Base-by-base conservation (phyloP, 2,888 invertebrate genomes). In the Ochropacha duplaris region DNA sequence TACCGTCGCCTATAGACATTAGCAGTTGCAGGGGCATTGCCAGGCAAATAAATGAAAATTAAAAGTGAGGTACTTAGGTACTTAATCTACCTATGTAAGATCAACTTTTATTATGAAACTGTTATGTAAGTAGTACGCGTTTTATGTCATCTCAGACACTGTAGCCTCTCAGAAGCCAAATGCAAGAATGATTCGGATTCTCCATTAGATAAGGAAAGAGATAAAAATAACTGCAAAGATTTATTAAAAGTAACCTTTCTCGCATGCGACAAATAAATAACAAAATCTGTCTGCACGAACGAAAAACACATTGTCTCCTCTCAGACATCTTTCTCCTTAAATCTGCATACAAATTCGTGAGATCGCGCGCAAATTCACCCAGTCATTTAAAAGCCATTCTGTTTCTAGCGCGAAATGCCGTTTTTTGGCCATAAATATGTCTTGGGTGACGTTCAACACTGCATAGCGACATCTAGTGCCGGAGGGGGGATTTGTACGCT, bases 371-470 rank as follows among this genome's bases (percentile, higher is more conserved):
- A 89, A 89, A 91, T 89, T 90, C 89, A 84, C 86, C 80, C 77
- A 87, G 88, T 90, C 90, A 91, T 90, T 90, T 90, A 88, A 89
- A 88, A 88, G 76, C 87, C 87, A 87, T 88, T 88, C 84, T 83
- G 84, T 87, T 88, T 86, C 81, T 80, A 81, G 84, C 69, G 76
- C 76, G 70, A 82, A 80, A 81, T 79, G 82, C 78, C 83, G 84
- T 86, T 88, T 82, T 88, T 88, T 86, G 82, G 75, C 84, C 83
- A 87, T 89, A 89, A 88, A 89, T 86, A 88, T 87, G 81, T 87
- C 84, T 69, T 64, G 70, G 59, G 79, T 86, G 88, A 88, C 87
- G 81, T 72, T 69, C 65, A 66, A 71, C 75, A 71, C 74, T 69
- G 74, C 70, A 60, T 65, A 77, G 81, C 79, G 84, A 76, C 86